Base-by-base conservation (phyloP, 2,113 vertebrate genomes). In the Neogobius melanostomus region DNA sequence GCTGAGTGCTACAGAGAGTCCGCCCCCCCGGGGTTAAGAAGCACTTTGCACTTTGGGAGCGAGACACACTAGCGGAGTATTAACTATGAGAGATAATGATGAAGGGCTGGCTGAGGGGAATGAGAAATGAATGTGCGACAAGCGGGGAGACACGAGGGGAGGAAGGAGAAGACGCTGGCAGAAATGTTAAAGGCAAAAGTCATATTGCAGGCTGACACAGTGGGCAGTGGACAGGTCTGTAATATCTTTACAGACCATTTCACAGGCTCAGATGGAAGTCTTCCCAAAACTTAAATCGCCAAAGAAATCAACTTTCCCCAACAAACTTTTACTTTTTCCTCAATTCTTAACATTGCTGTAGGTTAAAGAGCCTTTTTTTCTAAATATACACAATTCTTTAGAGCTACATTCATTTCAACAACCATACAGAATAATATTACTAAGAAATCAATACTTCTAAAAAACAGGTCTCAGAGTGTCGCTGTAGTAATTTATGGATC, bases 41-140 rank as follows among this genome's bases (percentile, higher is more conserved):
- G 81, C 82, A 83, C 84, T 87, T 36, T 81, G 80, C 69, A 28
- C 81, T 62, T 45, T 11, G 64, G 79, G 80, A 85, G 77, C 51
- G 66, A 87, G 85, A 86, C 85, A 87, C 78, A 59, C 56, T 42
- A 71, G 75, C 79, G 79, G 80, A 71, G 82, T 80, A 91, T 91
- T 89, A 91, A 87, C 87, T 64, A 59, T 59, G 82, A 63, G 78
- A 86, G 88, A 90, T 91, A 90, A 91, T 90, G 84, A 90, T 68
- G 77, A 88, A 85, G 83, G 87, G 80, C 83, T 79, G 64, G 81
- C 86, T 88, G 80, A 84, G 85, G 76, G 84, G 80, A 85, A 83
- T 68, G 74, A 82, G 82, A 76, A 81, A 76, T 61, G 76, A 87
- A 78, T 50, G 28, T 61, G 80, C 28, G 42, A 80, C 74, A 85